phyloP scores from a whole-genome alignment of 1,140 invertebrate genomes.

The Pseudomyrmex pallidus region DNA sequence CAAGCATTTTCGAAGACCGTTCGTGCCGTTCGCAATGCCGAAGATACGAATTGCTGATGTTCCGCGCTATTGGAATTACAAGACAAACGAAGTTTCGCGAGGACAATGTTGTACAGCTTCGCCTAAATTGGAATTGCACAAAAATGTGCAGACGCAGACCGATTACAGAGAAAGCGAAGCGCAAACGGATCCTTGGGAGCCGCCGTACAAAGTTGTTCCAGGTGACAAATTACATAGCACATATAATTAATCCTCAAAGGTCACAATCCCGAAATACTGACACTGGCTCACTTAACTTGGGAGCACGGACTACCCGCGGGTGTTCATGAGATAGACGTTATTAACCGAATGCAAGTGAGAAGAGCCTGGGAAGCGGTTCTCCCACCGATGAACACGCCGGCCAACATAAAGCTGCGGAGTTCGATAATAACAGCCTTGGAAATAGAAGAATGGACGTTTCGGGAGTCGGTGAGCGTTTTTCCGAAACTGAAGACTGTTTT shows the following conservation, averaged over 20 bases:
- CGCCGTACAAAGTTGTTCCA: constrained; percentile 82
- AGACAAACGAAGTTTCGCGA: constrained; percentile 43
- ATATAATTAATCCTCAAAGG: constrained; percentile 71
- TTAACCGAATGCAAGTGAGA: constrained; percentile 87
- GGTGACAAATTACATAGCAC: constrained; percentile 65
- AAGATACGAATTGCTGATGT: constrained; percentile 69
- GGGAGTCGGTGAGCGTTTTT: constrained; percentile 86
- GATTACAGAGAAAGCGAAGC: constrained; percentile 91
- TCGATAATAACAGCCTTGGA: constrained; percentile 88
- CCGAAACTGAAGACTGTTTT: constrained; percentile 73
- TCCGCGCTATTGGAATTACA: constrained; percentile 64
- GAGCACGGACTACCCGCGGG: constrained; percentile 88
- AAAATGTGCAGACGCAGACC: constrained; percentile 88
- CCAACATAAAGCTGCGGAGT: constrained; percentile 85
- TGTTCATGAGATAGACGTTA: constrained; percentile 87
- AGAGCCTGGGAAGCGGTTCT: constrained; percentile 87
- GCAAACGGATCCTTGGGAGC: constrained; percentile 92
- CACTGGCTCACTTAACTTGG: constrained; percentile 84
- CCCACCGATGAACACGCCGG: constrained; percentile 84
- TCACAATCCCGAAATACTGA: constrained; percentile 79
- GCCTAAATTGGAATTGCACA: constrained; percentile 38
- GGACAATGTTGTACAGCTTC: constrained; percentile 37
- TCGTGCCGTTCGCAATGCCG: constrained; percentile 74
- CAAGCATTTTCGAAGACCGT: constrained; percentile 77
- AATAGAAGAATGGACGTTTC: constrained; percentile 88